Conservation (phyloP, 2,888 invertebrate genomes). For the Teleogryllus oceanicus region DNA sequence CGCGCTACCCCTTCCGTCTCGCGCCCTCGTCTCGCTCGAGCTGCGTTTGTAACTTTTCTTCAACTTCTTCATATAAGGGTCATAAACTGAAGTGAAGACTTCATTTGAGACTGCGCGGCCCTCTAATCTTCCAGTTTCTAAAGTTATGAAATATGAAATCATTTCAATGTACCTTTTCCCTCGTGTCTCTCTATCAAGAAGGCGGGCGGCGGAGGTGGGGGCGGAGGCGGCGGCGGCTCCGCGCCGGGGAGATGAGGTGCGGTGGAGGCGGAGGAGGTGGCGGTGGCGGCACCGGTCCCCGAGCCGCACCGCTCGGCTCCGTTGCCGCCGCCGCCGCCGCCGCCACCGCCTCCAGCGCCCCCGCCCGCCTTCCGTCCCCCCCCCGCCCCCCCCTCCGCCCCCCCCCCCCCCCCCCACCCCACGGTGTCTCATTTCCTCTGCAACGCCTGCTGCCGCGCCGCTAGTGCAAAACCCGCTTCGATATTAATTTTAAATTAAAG, state of each 20-base stretch:
- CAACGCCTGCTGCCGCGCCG: background rate
- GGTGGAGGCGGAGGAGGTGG: background rate
- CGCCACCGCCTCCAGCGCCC: background rate
- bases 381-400: too few relatives aligned
- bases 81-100: constrained; percentile 18
- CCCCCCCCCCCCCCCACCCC: background rate
- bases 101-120: constrained; percentile 7
- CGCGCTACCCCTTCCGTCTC: background rate
- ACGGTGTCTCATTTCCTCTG: background rate
- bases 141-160: constrained; percentile 18
- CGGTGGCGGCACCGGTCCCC: too few relatives aligned
- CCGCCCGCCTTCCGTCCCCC: too few relatives aligned
- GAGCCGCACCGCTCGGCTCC: too few relatives aligned
- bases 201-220: background rate
- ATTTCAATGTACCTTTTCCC: constrained; percentile 18
- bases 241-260: background rate
- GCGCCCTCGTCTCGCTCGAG: background rate
- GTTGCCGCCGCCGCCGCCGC: background rate
- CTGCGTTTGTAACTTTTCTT: background rate
- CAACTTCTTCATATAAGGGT: constrained; percentile 9
- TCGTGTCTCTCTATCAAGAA: background rate
- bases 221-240: background rate
- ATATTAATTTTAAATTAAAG: constrained; percentile 18
- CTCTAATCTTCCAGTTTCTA: constrained; percentile 5
- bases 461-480: constrained; percentile 18